phyloP scores from a whole-genome alignment of 2,888 invertebrate genomes.

The Chorisops tibialis region DNA sequence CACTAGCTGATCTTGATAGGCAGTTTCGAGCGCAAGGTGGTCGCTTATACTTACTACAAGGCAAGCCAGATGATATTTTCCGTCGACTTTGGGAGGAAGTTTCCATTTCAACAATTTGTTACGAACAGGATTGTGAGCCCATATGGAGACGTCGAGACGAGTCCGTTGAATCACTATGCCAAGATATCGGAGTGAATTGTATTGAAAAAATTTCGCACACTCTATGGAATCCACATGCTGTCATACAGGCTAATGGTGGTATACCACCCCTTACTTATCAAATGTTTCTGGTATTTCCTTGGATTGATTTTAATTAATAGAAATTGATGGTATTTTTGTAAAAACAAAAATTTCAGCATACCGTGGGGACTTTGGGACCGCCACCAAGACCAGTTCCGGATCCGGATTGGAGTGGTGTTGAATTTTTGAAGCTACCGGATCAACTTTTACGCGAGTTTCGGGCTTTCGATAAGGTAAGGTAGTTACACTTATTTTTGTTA shows the following conservation, averaged over 20 bases:
- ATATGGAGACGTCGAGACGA: conserved; percentile 65
- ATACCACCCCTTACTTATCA: conserved; percentile 69
- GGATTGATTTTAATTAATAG: not conserved
- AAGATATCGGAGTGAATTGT: conserved; percentile 56
- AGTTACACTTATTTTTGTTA: not conserved
- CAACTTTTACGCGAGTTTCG: conserved; percentile 54
- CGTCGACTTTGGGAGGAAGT: conserved; percentile 59
- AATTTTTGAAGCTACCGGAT: conserved; percentile 54
- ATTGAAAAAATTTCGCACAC: conserved; percentile 68
- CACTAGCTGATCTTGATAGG: conserved; percentile 61
- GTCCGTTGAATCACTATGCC: conserved; percentile 57
- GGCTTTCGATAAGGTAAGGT: conserved; percentile 54
- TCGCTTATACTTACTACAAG: conserved; percentile 59
- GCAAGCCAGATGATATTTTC: conserved; percentile 60
- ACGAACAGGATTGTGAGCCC: conserved; percentile 70
- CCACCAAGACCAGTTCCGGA: conserved; percentile 59
- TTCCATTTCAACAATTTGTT: conserved; percentile 56
- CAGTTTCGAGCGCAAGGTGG: conserved; percentile 60
- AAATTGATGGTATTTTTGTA: not conserved
- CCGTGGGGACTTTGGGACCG: conserved; percentile 59
- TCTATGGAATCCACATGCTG: conserved; percentile 64
- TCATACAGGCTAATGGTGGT: conserved; percentile 67
- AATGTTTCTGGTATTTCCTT: conserved; percentile 61
- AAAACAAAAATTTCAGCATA: conserved; percentile 54
- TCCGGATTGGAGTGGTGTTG: conserved; percentile 51